phyloP scores from a whole-genome alignment of 2,113 vertebrate genomes.

The Leucopsar rothschildi region DNA sequence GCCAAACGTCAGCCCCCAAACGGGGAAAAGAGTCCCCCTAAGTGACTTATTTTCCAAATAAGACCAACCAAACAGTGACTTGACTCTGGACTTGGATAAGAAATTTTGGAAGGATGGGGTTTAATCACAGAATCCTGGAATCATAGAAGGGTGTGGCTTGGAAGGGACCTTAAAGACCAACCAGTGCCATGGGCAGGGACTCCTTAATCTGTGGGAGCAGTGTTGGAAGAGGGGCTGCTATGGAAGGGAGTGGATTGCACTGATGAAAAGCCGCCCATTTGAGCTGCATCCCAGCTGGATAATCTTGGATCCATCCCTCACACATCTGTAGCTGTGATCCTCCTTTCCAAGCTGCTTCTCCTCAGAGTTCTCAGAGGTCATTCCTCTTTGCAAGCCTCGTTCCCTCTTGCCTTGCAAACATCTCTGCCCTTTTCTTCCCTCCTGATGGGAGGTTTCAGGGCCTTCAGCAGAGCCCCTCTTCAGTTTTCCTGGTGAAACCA shows the following conservation, averaged over 20 bases:
- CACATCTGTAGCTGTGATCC: not conserved
- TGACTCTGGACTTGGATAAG: not conserved
- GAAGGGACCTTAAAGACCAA: not conserved
- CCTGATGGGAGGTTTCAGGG: not conserved
- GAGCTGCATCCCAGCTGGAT: not conserved
- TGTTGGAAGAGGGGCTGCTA: not conserved
- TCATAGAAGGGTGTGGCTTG: not conserved
- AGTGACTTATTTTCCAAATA: not conserved
- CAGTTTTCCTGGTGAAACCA: not conserved
- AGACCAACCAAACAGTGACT: not conserved
- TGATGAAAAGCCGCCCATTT: not conserved
- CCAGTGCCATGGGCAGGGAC: not conserved
- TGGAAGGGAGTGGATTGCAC: not conserved
- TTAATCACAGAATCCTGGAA: not conserved
- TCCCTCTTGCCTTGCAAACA: conserved; percentile 4
- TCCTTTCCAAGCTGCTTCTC: conserved; percentile 11
- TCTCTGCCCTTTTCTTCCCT: not conserved
- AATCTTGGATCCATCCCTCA: not conserved
- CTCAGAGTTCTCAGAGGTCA: not conserved
- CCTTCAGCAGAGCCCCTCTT: not conserved
- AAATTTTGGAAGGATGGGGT: not conserved
- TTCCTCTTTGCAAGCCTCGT: not conserved
- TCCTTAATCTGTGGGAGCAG: not conserved
- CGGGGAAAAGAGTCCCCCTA: not conserved
- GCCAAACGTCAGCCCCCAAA: not conserved